Evolutionary conservation across 2,113 vertebrate genomes (phyloP).

Genomic region (Synodontis membranacea): DNA sequence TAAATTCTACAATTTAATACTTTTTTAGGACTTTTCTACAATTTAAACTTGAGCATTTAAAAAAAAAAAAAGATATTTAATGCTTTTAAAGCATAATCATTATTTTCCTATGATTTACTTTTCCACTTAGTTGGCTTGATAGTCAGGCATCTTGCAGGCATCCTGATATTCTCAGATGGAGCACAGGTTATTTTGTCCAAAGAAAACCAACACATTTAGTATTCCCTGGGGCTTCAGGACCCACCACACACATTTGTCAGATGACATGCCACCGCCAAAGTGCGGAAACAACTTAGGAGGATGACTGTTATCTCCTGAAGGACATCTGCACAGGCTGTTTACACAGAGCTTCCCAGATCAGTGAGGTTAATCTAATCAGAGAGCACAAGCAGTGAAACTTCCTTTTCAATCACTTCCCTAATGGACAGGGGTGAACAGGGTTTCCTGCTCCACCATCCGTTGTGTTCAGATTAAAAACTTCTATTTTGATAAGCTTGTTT

Average conservation of each 20-base stretch:
- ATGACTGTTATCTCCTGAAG: slow-evolving; percentile 73
- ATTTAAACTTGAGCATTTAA: neutral
- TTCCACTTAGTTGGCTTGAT: neutral
- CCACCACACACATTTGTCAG: slow-evolving; percentile 61
- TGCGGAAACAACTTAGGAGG: slow-evolving; percentile 64
- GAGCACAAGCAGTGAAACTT: slow-evolving; percentile 74
- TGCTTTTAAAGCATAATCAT: slow-evolving; percentile 2
- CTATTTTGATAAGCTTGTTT: slow-evolving; percentile 78
- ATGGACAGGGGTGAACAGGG: slow-evolving; percentile 69
- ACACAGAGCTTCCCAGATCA: slow-evolving; percentile 63
- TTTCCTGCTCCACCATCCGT: slow-evolving; percentile 74
- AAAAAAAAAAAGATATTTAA: no score
- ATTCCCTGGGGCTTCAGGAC: slow-evolving; percentile 63
- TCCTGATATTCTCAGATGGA: slow-evolving; percentile 39
- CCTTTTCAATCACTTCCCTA: slow-evolving; percentile 75
- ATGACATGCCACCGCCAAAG: slow-evolving; percentile 60
- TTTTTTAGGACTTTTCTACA: no score
- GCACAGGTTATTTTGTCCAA: slow-evolving; percentile 32
- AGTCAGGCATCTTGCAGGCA: slow-evolving; percentile 6
- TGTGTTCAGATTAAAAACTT: slow-evolving; percentile 62
- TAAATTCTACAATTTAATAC: no score
- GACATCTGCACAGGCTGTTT: slow-evolving; percentile 74
- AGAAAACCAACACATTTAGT: slow-evolving; percentile 47
- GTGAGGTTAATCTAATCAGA: slow-evolving; percentile 75
- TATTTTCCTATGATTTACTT: slow-evolving; percentile 4